Conservation (phyloP, 2,797 vertebrate species). For the Rhynchonycteris naso region DNA sequence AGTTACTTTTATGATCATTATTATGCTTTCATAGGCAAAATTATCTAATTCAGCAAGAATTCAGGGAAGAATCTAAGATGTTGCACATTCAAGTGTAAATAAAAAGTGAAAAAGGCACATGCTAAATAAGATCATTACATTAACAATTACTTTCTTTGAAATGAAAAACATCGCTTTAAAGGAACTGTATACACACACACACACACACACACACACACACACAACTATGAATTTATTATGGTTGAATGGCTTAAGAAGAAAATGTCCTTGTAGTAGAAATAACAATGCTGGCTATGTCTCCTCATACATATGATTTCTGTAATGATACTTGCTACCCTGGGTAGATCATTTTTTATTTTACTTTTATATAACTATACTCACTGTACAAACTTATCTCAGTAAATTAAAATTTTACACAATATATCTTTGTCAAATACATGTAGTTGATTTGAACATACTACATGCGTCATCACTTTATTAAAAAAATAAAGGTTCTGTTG, state of each 20-base stretch:
- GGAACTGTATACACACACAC: too few relatives aligned
- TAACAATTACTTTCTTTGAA: slow-evolving; percentile 54
- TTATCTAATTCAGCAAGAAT: slow-evolving; percentile 55
- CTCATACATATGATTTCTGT: background rate
- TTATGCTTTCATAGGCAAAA: slow-evolving; percentile 53
- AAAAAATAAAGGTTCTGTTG: background rate
- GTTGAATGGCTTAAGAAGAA: background rate
- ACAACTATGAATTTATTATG: slow-evolving; percentile 56
- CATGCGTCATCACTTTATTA: background rate
- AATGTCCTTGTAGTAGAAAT: background rate
- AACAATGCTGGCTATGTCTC: background rate
- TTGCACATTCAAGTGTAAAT: slow-evolving; percentile 76
- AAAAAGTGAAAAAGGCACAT: slow-evolving; percentile 35
- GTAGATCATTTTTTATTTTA: slow-evolving; percentile 7
- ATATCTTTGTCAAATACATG: background rate
- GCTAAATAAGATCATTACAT: slow-evolving; percentile 59
- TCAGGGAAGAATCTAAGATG: slow-evolving; percentile 6
- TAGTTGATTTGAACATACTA: background rate
- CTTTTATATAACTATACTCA: background rate
- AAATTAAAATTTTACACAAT: background rate
- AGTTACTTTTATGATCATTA: slow-evolving; percentile 39
- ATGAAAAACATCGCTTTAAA: slow-evolving; percentile 58
- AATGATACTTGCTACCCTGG: background rate
- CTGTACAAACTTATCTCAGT: background rate
- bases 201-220: too few relatives aligned